phyloP scores from a whole-genome alignment of 2,113 vertebrate species.

The Ptychochromis oligacanthus region DNA sequence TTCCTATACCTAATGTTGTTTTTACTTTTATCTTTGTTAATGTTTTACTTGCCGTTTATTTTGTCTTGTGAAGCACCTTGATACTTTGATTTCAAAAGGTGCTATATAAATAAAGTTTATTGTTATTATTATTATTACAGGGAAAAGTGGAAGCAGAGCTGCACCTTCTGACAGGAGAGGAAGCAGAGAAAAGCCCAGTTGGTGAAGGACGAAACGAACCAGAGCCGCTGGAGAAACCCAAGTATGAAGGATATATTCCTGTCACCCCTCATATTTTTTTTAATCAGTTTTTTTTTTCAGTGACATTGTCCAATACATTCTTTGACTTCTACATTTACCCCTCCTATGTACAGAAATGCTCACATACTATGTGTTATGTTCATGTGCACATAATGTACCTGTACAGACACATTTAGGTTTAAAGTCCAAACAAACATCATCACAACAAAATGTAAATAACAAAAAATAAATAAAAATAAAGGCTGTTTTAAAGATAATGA shows the following conservation, averaged over 20 bases:
- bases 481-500: not conserved
- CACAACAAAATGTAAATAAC: not conserved
- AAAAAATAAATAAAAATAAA: not conserved
- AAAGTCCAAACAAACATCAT: not conserved
- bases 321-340: not conserved
- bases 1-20: no score
- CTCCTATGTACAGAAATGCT: not conserved
- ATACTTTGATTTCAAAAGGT: no score
- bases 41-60: no score
- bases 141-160: conserved; percentile 98
- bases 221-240: conserved; percentile 97
- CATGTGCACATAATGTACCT: not conserved
- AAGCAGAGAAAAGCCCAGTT: conserved; percentile 92
- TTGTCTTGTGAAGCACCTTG: no score
- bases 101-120: no score
- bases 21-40: no score
- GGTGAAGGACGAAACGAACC: conserved; percentile 95
- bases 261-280: not conserved
- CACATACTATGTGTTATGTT: not conserved
- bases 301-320: not conserved
- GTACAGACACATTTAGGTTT: not conserved
- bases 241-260: conserved; percentile 82
- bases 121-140: no score
- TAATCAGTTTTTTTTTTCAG: no score
- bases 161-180: conserved; percentile 92